These are phyloP conservation scores for Drosophila tsacasi DNA, from an alignment of 1,140 invertebrate genomes.

Conservation along the genomic window DNA sequence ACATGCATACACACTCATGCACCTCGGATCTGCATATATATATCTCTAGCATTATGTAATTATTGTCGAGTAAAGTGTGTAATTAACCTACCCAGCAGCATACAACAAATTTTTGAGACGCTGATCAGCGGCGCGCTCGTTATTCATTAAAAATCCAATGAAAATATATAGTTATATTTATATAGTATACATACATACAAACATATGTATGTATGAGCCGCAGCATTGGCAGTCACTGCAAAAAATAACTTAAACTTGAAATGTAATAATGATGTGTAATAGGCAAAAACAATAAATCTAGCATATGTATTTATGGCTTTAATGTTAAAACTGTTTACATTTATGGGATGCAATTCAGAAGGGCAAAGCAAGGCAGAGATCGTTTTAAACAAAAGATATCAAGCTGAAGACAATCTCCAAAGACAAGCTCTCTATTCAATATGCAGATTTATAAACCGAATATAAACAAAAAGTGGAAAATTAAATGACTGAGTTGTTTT, in stretches of 20 bases:
- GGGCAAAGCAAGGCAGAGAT: not conserved
- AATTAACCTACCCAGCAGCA: conserved; percentile 76
- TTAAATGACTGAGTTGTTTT: no score
- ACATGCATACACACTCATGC: conserved; percentile 26
- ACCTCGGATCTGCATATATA: conserved; percentile 62
- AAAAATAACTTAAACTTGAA: conserved; percentile 53
- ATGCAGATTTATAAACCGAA: no score
- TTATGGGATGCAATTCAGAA: conserved; percentile 5
- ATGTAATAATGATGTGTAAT: conserved; percentile 69
- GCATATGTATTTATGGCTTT: conserved; percentile 77
- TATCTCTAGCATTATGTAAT: conserved; percentile 77
- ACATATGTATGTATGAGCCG: conserved; percentile 36
- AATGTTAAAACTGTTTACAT: conserved; percentile 53
- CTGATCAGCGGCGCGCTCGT: conserved; percentile 37
- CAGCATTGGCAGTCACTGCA: conserved; percentile 46
- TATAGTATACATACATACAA: conserved; percentile 14
- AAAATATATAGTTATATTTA: conserved; percentile 34
- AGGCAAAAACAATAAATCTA: conserved; percentile 72
- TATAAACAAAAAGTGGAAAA: no score
- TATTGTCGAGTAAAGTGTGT: conserved; percentile 71
- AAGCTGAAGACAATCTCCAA: no score
- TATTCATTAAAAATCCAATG: conserved; percentile 49
- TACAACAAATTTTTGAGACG: conserved; percentile 64
- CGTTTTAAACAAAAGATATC: not conserved
- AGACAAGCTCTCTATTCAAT: not conserved